A percentile compares a stretch with the other conserved stretches of the same genome.
phyloP scores from a whole-genome alignment of 1,140 invertebrate genomes.

The Meloidogyne hapla region DNA sequence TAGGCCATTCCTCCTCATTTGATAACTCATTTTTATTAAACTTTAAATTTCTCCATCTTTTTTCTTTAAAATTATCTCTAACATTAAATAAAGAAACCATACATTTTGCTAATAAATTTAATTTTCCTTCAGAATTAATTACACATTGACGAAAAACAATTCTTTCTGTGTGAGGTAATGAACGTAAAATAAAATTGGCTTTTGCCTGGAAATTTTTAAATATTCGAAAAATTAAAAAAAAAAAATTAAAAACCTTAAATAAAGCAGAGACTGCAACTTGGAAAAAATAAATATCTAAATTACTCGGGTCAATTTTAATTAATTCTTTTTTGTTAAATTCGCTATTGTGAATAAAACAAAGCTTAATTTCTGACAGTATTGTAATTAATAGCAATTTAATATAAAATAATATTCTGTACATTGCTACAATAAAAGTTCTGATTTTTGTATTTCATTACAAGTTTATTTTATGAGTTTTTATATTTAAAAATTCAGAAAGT shows the following conservation, averaged over 20 bases:
- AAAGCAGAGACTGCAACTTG: conserved; percentile 1
- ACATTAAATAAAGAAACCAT: conserved; percentile 28
- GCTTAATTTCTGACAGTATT: not conserved
- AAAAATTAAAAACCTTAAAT: conserved; percentile 6
- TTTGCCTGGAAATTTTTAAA: conserved; percentile 15
- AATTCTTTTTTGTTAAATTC: not conserved
- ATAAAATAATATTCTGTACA: not conserved
- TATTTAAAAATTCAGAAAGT: too few relatives aligned
- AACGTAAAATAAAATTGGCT: conserved; percentile 14
- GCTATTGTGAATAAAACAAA: not conserved
- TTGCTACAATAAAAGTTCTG: not conserved
- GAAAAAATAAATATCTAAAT: conserved; percentile 23
- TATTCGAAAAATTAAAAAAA: not conserved
- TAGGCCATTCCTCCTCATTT: not conserved
- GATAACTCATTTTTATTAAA: not conserved
- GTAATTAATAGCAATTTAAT: not conserved
- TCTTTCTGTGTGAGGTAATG: conserved; percentile 25
- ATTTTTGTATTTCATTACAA: too few relatives aligned
- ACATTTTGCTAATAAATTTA: conserved; percentile 31
- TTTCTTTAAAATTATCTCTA: conserved; percentile 15
- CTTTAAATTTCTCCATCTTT: too few relatives aligned
- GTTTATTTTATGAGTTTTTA: too few relatives aligned
- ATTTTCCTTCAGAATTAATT: conserved; percentile 20
- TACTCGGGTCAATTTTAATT: conserved; percentile 10
- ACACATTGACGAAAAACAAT: conserved; percentile 27